Evolutionary conservation across 1,140 invertebrate species (phyloP).

Genomic region (Aphaenogaster rudis): DNA sequence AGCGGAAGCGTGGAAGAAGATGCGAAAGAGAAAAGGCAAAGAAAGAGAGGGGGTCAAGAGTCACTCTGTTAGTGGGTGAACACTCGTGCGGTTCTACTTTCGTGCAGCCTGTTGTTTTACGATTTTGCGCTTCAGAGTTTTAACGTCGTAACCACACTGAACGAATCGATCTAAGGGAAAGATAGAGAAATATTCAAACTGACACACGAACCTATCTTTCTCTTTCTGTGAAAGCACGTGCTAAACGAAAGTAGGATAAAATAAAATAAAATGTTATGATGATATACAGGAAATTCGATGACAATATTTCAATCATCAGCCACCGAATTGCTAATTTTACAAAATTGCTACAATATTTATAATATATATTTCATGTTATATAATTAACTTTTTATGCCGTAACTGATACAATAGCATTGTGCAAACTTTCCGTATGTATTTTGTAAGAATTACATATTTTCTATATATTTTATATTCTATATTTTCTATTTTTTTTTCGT

Average conservation of each 20-base stretch:
- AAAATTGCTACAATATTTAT: neutral
- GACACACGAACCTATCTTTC: neutral
- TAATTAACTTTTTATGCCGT: neutral
- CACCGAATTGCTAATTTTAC: neutral
- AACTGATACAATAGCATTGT: neutral
- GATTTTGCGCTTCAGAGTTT: neutral
- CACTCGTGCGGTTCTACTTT: slow-evolving; percentile 74
- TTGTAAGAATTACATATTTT: neutral
- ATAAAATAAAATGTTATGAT: neutral
- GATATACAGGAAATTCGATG: slow-evolving; percentile 1
- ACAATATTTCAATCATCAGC: neutral
- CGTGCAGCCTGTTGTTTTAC: slow-evolving; percentile 49
- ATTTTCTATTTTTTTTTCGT: neutral
- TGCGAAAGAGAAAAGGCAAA: slow-evolving; percentile 41
- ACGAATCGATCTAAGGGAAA: neutral
- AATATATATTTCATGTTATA: neutral
- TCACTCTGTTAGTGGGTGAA: slow-evolving; percentile 81
- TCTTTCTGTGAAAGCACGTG: neutral
- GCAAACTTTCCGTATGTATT: neutral
- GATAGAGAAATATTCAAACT: slow-evolving; percentile 6
- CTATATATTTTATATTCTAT: neutral
- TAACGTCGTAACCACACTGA: neutral
- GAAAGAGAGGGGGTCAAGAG: slow-evolving; percentile 73
- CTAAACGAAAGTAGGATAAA: neutral
- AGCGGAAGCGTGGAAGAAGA: slow-evolving; percentile 26